Evolutionary conservation across 2,113 vertebrate species (phyloP), one percentile per base, ranked within the genome.

Genomic region (Neogobius melanostomus): DNA sequence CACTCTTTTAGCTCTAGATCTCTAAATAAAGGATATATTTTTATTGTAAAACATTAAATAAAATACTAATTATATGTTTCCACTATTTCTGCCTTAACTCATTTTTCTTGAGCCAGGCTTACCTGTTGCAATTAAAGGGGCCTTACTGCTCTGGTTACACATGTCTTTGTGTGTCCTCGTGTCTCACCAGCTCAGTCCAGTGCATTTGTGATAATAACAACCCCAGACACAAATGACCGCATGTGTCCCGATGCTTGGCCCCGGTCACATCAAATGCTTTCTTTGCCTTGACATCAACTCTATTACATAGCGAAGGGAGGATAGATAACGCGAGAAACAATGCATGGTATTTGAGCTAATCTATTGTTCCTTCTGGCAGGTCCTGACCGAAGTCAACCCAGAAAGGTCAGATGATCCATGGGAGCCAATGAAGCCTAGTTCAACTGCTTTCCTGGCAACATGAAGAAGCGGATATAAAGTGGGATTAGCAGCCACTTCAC

Each of bases 301-400:
- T 48, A 72, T 82, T 70, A 71, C 64, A 45, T 47, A 51, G 36
- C 49, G 47, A 67, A 51, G 42, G 49, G 9, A 53, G 54, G 73
- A 61, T 5, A 77, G 83, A 89, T 84, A 85, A 80, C 59, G 60
- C 56, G 36, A 49, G 59, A 81, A 76, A 77, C 54, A 66, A 71
- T 68, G 81, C 66, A 71, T 85, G 85, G 82, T 87, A 85, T 84
- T 85, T 85, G 16, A 60, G 71, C 56, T 56, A 46, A 77, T 75
- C 66, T 76, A 66, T 76, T 81, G 59, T 87, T 67, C 62, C 57
- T 47, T 15, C 2, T 42, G 72, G 59, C 81, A 64, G 54, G 61
- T 11, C 1, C 0, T 76, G 69, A 84, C 80, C 61, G 51, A 57
- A 59, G 71, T 68, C 69, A 68, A 54, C 21, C 68, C 36, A 45